Conservation (phyloP, 2,888 invertebrate species). For the Dryadula phaetusa region DNA sequence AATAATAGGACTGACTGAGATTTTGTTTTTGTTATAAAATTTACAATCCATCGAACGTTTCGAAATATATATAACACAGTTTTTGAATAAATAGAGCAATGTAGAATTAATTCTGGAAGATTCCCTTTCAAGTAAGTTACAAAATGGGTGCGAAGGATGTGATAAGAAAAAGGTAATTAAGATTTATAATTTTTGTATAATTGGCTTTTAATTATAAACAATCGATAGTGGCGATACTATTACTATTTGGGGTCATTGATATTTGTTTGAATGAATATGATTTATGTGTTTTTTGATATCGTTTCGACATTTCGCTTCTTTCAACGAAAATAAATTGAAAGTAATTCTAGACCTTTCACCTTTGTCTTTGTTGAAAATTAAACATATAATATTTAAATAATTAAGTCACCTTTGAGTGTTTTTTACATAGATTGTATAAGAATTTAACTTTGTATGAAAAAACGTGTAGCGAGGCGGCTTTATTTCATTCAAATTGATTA, state of each 20-base stretch:
- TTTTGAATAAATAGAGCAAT: neutral
- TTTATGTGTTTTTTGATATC: constrained; percentile 16
- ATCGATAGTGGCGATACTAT: constrained; percentile 25
- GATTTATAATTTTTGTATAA: constrained; percentile 35
- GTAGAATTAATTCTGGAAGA: constrained; percentile 13
- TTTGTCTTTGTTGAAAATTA: neutral
- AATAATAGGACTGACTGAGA: neutral
- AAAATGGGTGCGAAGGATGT: neutral
- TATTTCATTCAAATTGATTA: too few relatives aligned
- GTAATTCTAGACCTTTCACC: neutral
- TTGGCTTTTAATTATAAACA: constrained; percentile 45
- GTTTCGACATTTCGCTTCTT: neutral
- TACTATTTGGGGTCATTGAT: constrained; percentile 40
- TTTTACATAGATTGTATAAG: too few relatives aligned
- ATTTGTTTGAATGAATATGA: constrained; percentile 2
- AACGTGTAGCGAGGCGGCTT: too few relatives aligned
- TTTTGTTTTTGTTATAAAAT: neutral
- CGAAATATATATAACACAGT: neutral
- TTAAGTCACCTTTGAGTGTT: too few relatives aligned
- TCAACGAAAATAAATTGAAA: too few relatives aligned
- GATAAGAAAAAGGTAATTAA: constrained; percentile 17
- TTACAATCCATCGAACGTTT: constrained; percentile 34
- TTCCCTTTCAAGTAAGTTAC: neutral
- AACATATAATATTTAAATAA: too few relatives aligned
- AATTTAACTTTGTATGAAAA: too few relatives aligned